These are phyloP conservation scores for Melanocharis versteri DNA, from an alignment of 2,113 vertebrate genomes.

Conservation along the genomic window DNA sequence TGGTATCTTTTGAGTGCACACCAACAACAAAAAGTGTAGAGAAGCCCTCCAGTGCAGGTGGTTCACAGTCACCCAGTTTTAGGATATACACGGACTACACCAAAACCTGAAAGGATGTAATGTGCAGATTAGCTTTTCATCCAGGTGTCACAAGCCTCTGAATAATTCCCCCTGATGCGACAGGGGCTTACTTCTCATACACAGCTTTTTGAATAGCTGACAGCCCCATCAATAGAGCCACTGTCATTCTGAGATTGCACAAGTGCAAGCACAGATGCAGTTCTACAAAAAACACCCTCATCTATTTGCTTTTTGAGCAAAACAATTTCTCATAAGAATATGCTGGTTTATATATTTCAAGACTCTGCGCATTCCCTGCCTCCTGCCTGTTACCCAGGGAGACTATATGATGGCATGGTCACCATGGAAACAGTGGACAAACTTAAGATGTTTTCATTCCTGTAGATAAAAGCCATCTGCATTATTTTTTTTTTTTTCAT, in stretches of 20 bases:
- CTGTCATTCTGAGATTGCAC: background rate
- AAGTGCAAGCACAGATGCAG: conserved; percentile 14
- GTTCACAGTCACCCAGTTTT: background rate
- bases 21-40: background rate
- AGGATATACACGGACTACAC: background rate
- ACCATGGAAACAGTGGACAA: conserved; percentile 63
- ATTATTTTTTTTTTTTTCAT: background rate
- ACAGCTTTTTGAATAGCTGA: background rate
- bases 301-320: background rate
- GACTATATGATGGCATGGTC: conserved; percentile 55
- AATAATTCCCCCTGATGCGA: background rate
- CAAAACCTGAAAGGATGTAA: background rate
- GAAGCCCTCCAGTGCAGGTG: background rate
- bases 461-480: conserved; percentile 53
- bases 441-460: conserved; percentile 56
- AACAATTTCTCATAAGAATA: conserved; percentile 24
- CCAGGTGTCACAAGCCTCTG: background rate
- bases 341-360: conserved; percentile 35
- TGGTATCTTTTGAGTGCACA: background rate
- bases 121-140: background rate
- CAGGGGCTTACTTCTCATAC: background rate
- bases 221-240: background rate
- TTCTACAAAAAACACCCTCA: background rate
- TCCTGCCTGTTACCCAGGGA: conserved; percentile 57
- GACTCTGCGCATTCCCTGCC: background rate